Percentiles rank a stretch among this genome's conserved stretches.
Conservation (phyloP, 2,797 vertebrate genomes). For the Syngnathus rostellatus region DNA sequence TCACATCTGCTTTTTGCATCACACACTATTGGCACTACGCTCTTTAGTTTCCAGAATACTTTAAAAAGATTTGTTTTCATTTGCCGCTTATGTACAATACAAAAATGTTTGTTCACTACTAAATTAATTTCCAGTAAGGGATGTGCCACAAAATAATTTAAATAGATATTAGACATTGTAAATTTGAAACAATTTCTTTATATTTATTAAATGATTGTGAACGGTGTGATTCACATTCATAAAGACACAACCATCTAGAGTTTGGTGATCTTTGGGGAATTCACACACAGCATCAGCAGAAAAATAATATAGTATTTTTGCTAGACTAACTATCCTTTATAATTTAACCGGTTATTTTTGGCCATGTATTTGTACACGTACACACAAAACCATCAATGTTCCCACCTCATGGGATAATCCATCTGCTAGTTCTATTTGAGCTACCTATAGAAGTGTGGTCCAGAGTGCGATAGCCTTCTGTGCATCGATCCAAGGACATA, state of each 20-base stretch:
- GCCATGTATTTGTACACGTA: background rate
- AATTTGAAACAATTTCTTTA: background rate
- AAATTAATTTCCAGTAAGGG: background rate
- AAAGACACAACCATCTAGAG: background rate
- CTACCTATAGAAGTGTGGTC: conserved; percentile 22
- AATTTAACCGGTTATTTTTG: background rate
- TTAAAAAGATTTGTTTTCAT: background rate
- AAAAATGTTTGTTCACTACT: background rate
- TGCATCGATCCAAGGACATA: conserved; percentile 37
- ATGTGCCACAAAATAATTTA: background rate
- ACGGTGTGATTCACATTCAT: background rate
- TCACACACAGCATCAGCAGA: background rate
- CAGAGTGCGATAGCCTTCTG: conserved; percentile 33
- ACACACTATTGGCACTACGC: background rate
- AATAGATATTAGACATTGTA: background rate
- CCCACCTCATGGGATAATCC: background rate
- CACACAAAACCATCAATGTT: background rate
- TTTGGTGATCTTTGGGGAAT: background rate
- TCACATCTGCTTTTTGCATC: background rate
- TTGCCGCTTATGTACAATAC: background rate
- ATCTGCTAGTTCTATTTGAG: conserved; percentile 15
- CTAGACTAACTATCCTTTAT: background rate
- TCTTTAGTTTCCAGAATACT: background rate
- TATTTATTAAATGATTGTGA: background rate
- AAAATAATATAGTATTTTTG: background rate